Base-by-base conservation (phyloP, 2,888 invertebrate species). In the Leptopilina myrica region DNA sequence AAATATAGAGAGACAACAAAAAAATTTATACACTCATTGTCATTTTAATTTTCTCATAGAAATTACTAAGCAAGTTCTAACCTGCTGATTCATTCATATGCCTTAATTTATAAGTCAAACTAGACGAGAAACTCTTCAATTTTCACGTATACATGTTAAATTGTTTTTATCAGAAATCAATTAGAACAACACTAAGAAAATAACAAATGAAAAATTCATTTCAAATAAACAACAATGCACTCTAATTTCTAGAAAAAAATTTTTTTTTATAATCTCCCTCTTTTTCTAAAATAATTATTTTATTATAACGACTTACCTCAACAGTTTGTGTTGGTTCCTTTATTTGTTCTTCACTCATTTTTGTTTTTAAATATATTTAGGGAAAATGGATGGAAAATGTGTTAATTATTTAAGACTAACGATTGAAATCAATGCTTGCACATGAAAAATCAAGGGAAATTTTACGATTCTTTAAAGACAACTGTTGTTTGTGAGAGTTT, bases 291-390 rank as follows among this genome's bases (percentile, higher is more conserved):
- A 49, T 26, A 33, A 12, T 40, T 65, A 26, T 65, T 26, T 65
- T 15, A 62, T 62, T 62, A 62, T 62, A 12, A 62, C n/a, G 49
- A 67, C 73, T 85, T 84, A 88, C 91, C 87, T 91, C 90, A 46
- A 81, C 84, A 26, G 86, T 85, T 83, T 88, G 88, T 59, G 85
- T 84, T 7, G 87, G 79, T 73, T 90, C 89, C 46, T 86, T 88
- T 77, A 81, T 85, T 83, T 88, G 88, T 82, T 90, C 88, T 83
- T 90, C 88, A 79, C 89, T 91, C 91, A 91, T 91, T 77, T 81
- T 90, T 8, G 91, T 91, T 77, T 81, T 90, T 8, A 56, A 14
- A 56, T 14, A 8, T 5, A n/a, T 8, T 9, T 40, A 14, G 26
- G 7, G 2, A 5, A 73, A 73, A 56, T 33, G 33, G 5, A 8